phyloP scores from a whole-genome alignment of 2,888 invertebrate species.

The Osmoderma eremita region DNA sequence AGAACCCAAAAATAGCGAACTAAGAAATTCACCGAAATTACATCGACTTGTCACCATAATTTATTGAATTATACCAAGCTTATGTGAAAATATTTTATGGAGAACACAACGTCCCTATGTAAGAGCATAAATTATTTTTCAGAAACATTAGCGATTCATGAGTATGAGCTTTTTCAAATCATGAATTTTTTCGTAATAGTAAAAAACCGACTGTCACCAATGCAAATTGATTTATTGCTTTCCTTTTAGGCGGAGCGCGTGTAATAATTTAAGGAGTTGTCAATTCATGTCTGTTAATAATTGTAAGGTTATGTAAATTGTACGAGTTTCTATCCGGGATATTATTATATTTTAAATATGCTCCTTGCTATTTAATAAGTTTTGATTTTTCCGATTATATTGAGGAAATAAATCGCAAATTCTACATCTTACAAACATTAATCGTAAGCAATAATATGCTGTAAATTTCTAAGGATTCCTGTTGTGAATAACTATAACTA shows the following conservation, averaged over 20 bases:
- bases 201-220: slow-evolving; percentile 25
- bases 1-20: background rate
- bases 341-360: background rate
- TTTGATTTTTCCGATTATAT: too few species aligned
- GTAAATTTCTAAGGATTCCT: slow-evolving; percentile 5
- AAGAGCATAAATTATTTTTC: slow-evolving; percentile 18
- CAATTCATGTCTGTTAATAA: slow-evolving; percentile 19
- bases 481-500: slow-evolving; percentile 31
- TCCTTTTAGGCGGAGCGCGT: slow-evolving; percentile 17
- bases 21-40: background rate
- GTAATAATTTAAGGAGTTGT: slow-evolving; percentile 11
- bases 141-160: slow-evolving; percentile 9
- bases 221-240: slow-evolving; percentile 22
- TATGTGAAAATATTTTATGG: slow-evolving; percentile 1
- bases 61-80: slow-evolving; percentile 8
- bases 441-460: too few species aligned
- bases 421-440: too few species aligned
- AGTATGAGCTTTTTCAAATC: background rate
- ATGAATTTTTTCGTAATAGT: slow-evolving; percentile 14
- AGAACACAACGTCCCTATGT: slow-evolving; percentile 1
- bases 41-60: slow-evolving; percentile 1
- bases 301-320: slow-evolving; percentile 24
- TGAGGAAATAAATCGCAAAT: too few species aligned
- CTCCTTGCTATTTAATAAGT: too few species aligned
- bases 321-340: slow-evolving; percentile 2